These are phyloP conservation scores for Tinamus major DNA, from an alignment of 2,797 vertebrate genomes.

Conservation along the genomic window DNA sequence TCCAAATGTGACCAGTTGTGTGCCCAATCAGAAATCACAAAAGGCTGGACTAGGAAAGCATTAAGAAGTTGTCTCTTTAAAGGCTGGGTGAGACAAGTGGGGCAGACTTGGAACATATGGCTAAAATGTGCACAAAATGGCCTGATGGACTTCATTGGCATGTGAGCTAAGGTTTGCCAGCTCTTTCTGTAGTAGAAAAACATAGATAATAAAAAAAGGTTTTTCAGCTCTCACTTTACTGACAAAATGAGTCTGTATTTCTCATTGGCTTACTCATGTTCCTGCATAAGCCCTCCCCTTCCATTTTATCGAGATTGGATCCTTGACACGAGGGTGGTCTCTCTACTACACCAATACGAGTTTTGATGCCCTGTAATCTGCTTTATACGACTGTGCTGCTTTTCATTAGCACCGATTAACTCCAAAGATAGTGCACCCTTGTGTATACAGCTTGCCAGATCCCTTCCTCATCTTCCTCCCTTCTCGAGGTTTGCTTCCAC, in stretches of 20 bases:
- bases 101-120: not conserved
- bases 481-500: not conserved
- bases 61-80: not conserved
- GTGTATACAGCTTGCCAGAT: not conserved
- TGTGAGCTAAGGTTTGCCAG: not conserved
- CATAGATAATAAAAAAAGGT: not conserved
- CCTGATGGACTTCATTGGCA: not conserved
- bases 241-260: not conserved
- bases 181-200: not conserved
- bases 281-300: not conserved
- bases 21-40: not conserved
- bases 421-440: rapidly evolving
- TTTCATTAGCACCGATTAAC: not conserved
- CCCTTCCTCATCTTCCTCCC: not conserved
- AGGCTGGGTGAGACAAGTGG: not conserved
- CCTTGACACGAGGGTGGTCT: not conserved
- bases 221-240: not conserved
- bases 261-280: not conserved
- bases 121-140: not conserved
- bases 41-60: not conserved
- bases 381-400: not conserved
- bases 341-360: not conserved
- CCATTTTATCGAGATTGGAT: not conserved
- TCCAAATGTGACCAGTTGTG: not conserved
- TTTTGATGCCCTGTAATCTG: rapidly evolving